These are phyloP conservation scores for Enteromius thamalakanensis DNA, from an alignment of 2,797 vertebrate genomes.

Conservation along the genomic window DNA sequence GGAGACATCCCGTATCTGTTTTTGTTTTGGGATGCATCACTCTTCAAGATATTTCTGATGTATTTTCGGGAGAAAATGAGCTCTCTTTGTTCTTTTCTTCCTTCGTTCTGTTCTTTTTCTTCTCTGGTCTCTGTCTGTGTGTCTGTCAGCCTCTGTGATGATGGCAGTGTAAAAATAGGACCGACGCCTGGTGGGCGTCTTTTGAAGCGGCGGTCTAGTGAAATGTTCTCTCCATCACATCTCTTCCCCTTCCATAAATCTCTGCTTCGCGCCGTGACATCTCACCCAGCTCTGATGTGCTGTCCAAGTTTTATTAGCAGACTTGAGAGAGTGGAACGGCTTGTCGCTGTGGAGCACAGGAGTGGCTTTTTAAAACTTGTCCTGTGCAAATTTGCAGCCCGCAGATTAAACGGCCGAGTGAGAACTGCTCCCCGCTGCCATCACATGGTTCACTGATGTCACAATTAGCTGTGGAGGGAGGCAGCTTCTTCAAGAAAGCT, in stretches of 20 bases:
- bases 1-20: constrained; percentile 21
- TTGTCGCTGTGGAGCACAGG: constrained; percentile 21
- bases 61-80: constrained; percentile 13
- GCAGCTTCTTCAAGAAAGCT: not conserved
- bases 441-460: constrained; percentile 35
- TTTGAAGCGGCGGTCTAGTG: constrained; percentile 27
- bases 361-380: constrained; percentile 31
- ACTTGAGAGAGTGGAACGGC: constrained; percentile 35
- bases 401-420: constrained; percentile 35
- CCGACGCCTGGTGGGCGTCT: constrained; percentile 1
- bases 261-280: not conserved
- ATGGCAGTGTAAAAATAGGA: constrained; percentile 43
- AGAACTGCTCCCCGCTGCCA: constrained; percentile 13
- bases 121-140: constrained; percentile 24
- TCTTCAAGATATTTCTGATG: constrained; percentile 35
- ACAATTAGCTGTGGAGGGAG: constrained; percentile 38
- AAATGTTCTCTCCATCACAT: constrained; percentile 26
- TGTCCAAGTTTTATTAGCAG: constrained; percentile 39
- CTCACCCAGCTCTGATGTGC: constrained; percentile 36
- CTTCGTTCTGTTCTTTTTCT: constrained; percentile 9
- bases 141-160: constrained; percentile 29
- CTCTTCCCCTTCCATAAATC: constrained; percentile 30
- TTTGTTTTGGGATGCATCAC: constrained; percentile 16
- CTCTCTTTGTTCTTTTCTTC: constrained; percentile 28
- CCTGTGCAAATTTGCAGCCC: constrained; percentile 32